Base-by-base conservation (phyloP, 2,113 vertebrate species). In the Carassius carassius region DNA sequence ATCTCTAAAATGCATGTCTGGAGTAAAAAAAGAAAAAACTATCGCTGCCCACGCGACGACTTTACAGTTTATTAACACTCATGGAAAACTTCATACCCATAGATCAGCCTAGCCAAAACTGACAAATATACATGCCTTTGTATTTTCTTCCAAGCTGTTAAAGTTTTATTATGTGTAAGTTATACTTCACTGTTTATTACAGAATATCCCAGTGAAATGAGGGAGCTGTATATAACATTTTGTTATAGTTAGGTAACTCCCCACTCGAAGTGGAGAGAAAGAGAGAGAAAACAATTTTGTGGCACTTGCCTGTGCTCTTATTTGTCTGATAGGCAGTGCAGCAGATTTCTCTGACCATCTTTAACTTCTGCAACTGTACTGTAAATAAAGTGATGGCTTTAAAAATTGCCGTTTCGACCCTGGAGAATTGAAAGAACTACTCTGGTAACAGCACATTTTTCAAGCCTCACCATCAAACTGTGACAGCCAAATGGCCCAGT, bases 361-460 rank as follows among this genome's bases (percentile, higher is more conserved):
- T 85, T 86, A 82, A 85, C 83, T 81, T 79, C 82, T 83, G 77
- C 74, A 37, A 76, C 6, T 21, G 54, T n/a, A 74, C 70, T 85
- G 87, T 88, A 85, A 86, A 85, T 88, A 86, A 87, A 89, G 70
- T 19, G 70, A 86, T 69, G 85, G 65, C 83, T 89, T 87, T 83
- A 80, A 85, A 89, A 88, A 89, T 89, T 84, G 79, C 85, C 85
- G 85, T 76, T 87, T 60, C 78, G 88, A 88, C 82, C 86, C 76
- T 84, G 78, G 83, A 74, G 85, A 86, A 89, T 86, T 85, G 87
- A 88, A 86, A 84, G 74, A 35, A 69, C 49, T 84, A 51, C 80
- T 86, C 63, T 56, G 70, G 79, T 77, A 84, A 82, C 44, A 86
- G 84, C 67, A 82, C 76, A 85, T 85, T 87, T 89, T 84, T 85